Base-by-base conservation (phyloP, 1,140 invertebrate genomes). In the Calycopis cecrops region DNA sequence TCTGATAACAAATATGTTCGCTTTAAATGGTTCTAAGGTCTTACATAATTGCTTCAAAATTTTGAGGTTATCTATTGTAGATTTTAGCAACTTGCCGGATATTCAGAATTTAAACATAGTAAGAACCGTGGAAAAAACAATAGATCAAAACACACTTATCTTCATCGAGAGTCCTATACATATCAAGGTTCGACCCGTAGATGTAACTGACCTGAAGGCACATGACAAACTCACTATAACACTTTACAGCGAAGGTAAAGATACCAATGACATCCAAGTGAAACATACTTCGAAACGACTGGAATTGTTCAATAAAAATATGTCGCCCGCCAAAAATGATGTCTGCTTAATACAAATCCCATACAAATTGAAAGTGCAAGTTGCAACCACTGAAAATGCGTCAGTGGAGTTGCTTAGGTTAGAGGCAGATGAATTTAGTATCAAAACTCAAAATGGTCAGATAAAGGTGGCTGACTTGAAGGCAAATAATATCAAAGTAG, bases 121-220 rank as follows among this genome's bases (percentile, higher is more conserved):
- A 8, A 77, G 85, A 55, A 87, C 87, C 3, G 85, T 88, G 14
- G 86, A 88, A 62, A 88, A 88, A 67, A 83, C 77, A 11, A 81
- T 88, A 52, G 87, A 88, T 55, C 79, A 72, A 14, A 85, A 78
- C 53, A 84, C 87, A 7, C 85, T 76, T 50, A 87, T 88, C 54
- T 87, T 87, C 52, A 79, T 88, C 16, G 86, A 88, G 52, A 88
- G 86, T 49, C 87, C 87, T 28, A 88, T 88, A 67, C 85, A 88
- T 67, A 85, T 88, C 11, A 86, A 83, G 52, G 74, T 88, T 14
- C 72, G 73, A 42, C 86, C 87, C 0, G 82, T 88, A 34, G 84
- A 88, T 59, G 79, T 85, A 0, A 79, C 83, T 35, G 73, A 85
- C 60, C 44, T 85, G 48, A 76, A 72, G 48, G 79, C 85, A 28